Base-by-base conservation (phyloP, 2,888 invertebrate genomes). In the Apotomis capreana region DNA sequence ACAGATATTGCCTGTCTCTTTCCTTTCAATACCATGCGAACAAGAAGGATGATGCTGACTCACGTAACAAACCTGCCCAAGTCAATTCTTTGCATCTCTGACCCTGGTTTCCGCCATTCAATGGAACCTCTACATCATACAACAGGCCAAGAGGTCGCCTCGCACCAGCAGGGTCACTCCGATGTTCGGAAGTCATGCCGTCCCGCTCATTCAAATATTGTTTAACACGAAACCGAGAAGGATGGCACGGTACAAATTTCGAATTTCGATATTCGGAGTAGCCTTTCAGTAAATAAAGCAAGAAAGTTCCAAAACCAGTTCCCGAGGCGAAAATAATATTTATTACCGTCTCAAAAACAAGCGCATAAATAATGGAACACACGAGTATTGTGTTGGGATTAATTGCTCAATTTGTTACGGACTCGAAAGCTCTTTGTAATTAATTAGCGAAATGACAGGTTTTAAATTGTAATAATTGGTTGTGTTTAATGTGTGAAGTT, bases 401-500 rank as follows among this genome's bases (percentile, higher is more conserved):
- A 60, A 67, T 71, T 71, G 70, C 67, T 71, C 63, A 57, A 71
- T 71, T 71, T 71, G 67, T 71, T 65, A 70, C 10, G 61, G 15
- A 40, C 3, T 44, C 44, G 49, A 13, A 9, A 15, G 26, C 12
- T 55, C 51, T 68, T 52, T 59, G 13, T 58, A 57, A 71, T 71
- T 67, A 67, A 71, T 67, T 61, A 55, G 70, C 40, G 61, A 37
- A 61, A 71, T 51, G 70, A 67, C 65, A 67, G 55, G 37, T 55
- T 61, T 46, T 70, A 60, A 70, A 44, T 55, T 65, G 55, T 67
- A 55, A 49, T 69, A 69, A 70, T 70, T 44, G 54, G 58, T 49
- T 65, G 49, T n/a, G 36, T 13, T 69, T 54, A 55, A 69, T 55
- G 6, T 3, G 5, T 59, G 0, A 40, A 40, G 40, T 40, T 40